These are phyloP conservation scores for Aeoliscus strigatus DNA, from an alignment of 2,797 vertebrate genomes.

Conservation along the genomic window DNA sequence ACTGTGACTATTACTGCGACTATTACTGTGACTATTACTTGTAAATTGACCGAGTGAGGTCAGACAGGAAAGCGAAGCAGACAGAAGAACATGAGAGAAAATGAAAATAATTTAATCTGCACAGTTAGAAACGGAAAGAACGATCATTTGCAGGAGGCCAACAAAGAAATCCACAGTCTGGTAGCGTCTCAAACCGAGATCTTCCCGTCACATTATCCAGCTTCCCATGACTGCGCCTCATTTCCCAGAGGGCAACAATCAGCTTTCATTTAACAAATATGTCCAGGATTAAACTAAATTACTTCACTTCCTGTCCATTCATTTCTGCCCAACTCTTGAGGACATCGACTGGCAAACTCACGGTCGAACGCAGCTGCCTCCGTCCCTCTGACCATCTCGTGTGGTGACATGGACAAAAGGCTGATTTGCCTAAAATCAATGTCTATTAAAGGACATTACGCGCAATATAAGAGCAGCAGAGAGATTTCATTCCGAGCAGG, in stretches of 20 bases:
- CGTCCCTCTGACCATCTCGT: too few species aligned
- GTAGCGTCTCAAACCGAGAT: slow-evolving; percentile 24
- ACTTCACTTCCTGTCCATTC: slow-evolving; percentile 31
- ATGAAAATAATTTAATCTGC: too few species aligned
- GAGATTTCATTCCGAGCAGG: slow-evolving; percentile 1
- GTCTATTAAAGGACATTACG: not conserved
- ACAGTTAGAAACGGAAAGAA: too few species aligned
- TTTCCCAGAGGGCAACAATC: slow-evolving; percentile 26
- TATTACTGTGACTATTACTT: slow-evolving; percentile 33
- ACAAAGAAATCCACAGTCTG: slow-evolving; percentile 25
- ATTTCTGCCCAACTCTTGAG: too few species aligned
- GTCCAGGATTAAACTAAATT: slow-evolving; percentile 29
- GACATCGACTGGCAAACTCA: too few species aligned
- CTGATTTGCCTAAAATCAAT: slow-evolving; percentile 1
- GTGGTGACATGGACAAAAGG: too few species aligned
- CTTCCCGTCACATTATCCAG: slow-evolving; percentile 38
- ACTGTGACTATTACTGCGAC: too few species aligned
- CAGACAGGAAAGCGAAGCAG: not conserved
- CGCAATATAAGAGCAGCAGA: not conserved
- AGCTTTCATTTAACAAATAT: slow-evolving; percentile 39
- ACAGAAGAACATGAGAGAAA: too few species aligned
- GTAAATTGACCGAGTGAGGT: slow-evolving; percentile 23
- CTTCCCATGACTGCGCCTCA: slow-evolving; percentile 34
- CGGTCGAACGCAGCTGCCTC: too few species aligned
- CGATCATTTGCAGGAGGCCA: slow-evolving; percentile 4